Evolutionary conservation across 1,140 invertebrate genomes (phyloP).

Genomic region (Drosophila azteca): DNA sequence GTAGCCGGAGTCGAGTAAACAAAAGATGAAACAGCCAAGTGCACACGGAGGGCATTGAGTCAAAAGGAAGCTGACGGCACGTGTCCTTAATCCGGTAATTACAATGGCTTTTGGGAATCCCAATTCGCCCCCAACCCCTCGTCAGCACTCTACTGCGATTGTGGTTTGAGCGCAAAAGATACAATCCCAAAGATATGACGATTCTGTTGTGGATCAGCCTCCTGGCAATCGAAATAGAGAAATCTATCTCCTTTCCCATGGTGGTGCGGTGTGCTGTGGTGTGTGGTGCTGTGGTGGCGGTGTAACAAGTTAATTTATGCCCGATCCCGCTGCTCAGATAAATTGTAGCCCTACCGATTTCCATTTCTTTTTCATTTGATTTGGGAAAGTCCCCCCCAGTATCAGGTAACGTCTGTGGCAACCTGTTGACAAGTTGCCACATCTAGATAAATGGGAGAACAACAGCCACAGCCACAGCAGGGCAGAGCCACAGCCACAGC

Average conservation of each 20-base stretch:
- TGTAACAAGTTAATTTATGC: conserved; percentile 81
- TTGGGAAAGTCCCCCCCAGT: conserved; percentile 5
- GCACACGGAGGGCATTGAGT: conserved; percentile 56
- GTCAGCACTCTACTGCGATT: conserved; percentile 26
- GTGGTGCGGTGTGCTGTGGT: no score
- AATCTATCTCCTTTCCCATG: conserved; percentile 57
- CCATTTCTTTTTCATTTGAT: conserved; percentile 22
- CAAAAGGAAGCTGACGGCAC: conserved; percentile 77
- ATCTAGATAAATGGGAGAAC: conserved; percentile 14
- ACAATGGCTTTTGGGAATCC: conserved; percentile 32
- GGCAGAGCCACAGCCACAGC: conserved; percentile 9
- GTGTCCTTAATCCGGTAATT: conserved; percentile 82
- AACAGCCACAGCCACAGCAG: background rate
- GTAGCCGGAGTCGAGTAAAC: conserved; percentile 24
- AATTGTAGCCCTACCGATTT: conserved; percentile 54
- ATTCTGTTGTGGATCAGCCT: conserved; percentile 13
- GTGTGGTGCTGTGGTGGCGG: conserved; percentile 9
- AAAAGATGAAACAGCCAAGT: conserved; percentile 64
- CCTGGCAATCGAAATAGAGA: conserved; percentile 23
- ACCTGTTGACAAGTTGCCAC: conserved; percentile 62
- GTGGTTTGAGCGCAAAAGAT: conserved; percentile 40
- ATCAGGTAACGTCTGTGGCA: conserved; percentile 27
- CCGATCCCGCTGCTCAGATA: conserved; percentile 50
- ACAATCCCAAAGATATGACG: conserved; percentile 20
- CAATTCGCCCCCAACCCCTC: background rate